phyloP scores from a whole-genome alignment of 1,140 invertebrate genomes.

The Radopholus similis region DNA sequence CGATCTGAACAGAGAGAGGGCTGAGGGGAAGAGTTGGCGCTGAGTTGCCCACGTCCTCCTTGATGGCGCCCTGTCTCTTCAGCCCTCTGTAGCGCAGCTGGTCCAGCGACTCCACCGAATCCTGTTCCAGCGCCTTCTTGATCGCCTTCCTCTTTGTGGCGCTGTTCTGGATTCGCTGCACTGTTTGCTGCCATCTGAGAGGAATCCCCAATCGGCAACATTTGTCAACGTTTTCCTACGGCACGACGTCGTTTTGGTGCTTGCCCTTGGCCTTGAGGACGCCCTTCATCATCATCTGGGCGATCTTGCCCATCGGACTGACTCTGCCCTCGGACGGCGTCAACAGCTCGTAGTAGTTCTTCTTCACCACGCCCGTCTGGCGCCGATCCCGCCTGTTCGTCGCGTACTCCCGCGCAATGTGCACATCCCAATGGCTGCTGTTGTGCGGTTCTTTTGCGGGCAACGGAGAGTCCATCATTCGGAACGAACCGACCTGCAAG shows the following conservation, averaged over 20 bases:
- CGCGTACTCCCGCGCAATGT: not conserved
- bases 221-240: not conserved
- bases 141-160: slow-evolving; percentile 23
- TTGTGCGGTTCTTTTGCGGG: not conserved
- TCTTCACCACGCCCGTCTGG: slow-evolving; percentile 1
- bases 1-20: slow-evolving; percentile 19
- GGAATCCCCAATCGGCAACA: not conserved
- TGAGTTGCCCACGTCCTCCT: slow-evolving; percentile 28
- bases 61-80: slow-evolving; percentile 22
- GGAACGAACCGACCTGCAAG: slow-evolving; percentile 7
- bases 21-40: too few relatives aligned
- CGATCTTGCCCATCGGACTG: slow-evolving; percentile 22
- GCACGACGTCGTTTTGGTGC: slow-evolving; percentile 5
- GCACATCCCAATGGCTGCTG: too few relatives aligned
- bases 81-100: slow-evolving; percentile 34
- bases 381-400: not conserved
- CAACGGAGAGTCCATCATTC: not conserved
- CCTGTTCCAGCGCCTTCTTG: slow-evolving; percentile 33
- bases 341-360: slow-evolving; percentile 21
- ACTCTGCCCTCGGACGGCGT: slow-evolving; percentile 1
- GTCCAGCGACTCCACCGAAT: slow-evolving; percentile 35
- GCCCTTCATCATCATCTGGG: slow-evolving; percentile 19
- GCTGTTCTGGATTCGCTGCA: slow-evolving; percentile 10
- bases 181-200: slow-evolving; percentile 43
- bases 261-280: slow-evolving; percentile 23